Evolutionary conservation across 2,113 vertebrate species (phyloP), one percentile per base, ranked within the genome.

Genomic region (Sterna hirundo): DNA sequence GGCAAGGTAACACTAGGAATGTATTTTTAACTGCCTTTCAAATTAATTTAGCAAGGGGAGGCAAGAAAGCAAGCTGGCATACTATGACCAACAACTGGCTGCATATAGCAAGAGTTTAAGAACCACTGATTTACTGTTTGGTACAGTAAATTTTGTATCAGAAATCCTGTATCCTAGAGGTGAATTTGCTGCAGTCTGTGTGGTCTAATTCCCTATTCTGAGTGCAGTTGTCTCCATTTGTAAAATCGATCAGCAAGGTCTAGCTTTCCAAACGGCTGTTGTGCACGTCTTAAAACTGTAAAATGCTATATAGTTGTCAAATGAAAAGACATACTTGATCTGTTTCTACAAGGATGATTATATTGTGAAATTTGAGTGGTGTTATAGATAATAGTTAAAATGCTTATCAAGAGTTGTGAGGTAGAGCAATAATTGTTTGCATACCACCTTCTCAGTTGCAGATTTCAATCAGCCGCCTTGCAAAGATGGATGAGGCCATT

Each of bases 161-260:
- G 86, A 94, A 87, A 89, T 83, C 91, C 80, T 95, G 78, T 87
- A 88, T 93, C 92, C 91, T 80, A 70, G 94, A 95, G 86, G 36
- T 61, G 80, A 85, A 51, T 79, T 88, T 68, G 47, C 62, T 93
- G 81, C 88, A 88, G 68, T 68, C 87, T 87, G 36, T 87, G 51
- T 70, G 74, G 46, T 66, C 54, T 55, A 52, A 57, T 27, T 81
- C 81, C 30, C 70, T 72, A 84, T 74, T 89, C 71, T 47, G 40
- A 90, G 72, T 52, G 54, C 58, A 68, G 66, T 79, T 71, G 69
- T 95, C 81, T 94, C 71, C 42, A 16, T 70, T 65, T 91, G 26
- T 88, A 75, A 92, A 96, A 94, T 27, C 19, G 19, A 65, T 44
- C 69, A 6, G 66, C n/a, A 77, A 62, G 72, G 46, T 49, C 91